These are phyloP conservation scores for Toxostoma redivivum DNA, from an alignment of 2,113 vertebrate genomes.

Conservation along the genomic window DNA sequence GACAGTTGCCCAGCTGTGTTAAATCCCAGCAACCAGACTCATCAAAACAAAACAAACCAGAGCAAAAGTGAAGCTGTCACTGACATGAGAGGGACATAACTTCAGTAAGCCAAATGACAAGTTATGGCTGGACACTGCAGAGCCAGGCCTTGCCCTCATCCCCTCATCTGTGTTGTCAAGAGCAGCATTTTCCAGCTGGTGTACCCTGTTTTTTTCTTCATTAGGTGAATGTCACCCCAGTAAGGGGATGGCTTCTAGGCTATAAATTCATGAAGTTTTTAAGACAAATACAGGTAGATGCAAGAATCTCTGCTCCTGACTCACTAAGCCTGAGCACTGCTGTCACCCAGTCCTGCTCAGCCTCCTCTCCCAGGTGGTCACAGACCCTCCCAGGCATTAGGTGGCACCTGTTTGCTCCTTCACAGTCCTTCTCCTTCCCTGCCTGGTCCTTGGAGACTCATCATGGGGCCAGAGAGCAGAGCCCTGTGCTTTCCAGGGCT, in stretches of 20 bases:
- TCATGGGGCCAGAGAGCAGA: rapidly evolving
- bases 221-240: background rate
- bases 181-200: background rate
- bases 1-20: background rate
- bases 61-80: background rate
- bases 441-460: background rate
- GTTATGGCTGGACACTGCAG: background rate
- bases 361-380: background rate
- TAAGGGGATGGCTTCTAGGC: background rate
- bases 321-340: background rate
- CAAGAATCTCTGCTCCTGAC: background rate
- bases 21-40: slow-evolving; percentile 23
- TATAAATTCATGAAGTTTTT: background rate
- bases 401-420: background rate
- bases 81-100: rapidly evolving
- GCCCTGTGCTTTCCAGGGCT: background rate
- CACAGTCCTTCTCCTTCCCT: background rate
- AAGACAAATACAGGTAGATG: background rate
- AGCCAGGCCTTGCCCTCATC: background rate
- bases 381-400: background rate
- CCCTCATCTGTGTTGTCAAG: background rate
- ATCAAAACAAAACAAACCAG: background rate
- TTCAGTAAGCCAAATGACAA: background rate
- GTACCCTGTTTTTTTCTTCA: background rate
- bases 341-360: background rate